Conservation (phyloP, 2,113 vertebrate species). For the Scomber scombrus region DNA sequence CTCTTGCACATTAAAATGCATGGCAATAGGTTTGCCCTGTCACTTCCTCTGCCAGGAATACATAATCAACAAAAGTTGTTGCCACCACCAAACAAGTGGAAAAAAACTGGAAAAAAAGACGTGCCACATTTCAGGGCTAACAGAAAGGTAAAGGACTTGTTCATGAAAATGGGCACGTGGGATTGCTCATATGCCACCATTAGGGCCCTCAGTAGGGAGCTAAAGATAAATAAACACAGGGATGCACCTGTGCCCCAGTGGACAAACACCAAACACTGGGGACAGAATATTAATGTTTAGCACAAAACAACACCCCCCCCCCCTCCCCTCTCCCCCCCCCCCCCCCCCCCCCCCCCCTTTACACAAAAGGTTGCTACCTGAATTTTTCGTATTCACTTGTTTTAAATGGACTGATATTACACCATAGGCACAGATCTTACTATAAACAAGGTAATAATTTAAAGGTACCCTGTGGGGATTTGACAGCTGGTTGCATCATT, state of each 20-base stretch:
- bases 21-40: slow-evolving; percentile 32
- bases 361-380: neutral
- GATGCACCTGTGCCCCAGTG: slow-evolving; percentile 9
- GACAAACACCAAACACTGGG: slow-evolving; percentile 16
- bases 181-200: slow-evolving; percentile 3
- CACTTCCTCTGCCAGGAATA: slow-evolving; percentile 37
- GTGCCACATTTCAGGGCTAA: slow-evolving; percentile 32
- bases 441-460: neutral
- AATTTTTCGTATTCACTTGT: too few species aligned
- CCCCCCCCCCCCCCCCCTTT: too few species aligned
- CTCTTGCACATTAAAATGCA: slow-evolving; percentile 27
- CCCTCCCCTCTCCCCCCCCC: too few species aligned
- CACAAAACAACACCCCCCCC: too few species aligned
- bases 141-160: slow-evolving; percentile 52
- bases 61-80: slow-evolving; percentile 52
- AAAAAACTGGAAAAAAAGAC: neutral
- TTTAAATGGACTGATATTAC: too few species aligned
- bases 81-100: neutral
- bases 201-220: slow-evolving; percentile 16
- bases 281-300: slow-evolving; percentile 11
- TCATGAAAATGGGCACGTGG: slow-evolving; percentile 52
- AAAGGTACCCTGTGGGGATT: too few species aligned
- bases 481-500: too few species aligned
- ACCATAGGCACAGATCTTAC: neutral
- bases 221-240: slow-evolving; percentile 34